Evolutionary conservation across 2,888 invertebrate species (phyloP).

Genomic region (Pandemis heparana): DNA sequence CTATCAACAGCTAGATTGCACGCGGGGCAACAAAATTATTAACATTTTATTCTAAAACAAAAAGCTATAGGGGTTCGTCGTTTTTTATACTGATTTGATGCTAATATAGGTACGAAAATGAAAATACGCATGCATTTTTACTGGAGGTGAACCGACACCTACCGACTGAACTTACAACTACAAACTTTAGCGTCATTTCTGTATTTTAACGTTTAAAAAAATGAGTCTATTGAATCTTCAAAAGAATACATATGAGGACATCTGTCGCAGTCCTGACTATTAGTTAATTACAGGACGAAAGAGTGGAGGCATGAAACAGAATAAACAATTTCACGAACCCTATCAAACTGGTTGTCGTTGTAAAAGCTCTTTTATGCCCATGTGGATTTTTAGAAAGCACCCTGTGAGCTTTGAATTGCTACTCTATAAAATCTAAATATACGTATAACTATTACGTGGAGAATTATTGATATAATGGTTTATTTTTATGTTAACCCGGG

Average conservation of each 20-base stretch:
- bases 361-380: conserved; percentile 30
- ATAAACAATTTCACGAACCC: conserved; percentile 41
- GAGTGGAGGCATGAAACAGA: conserved; percentile 33
- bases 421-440: background rate
- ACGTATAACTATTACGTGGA: background rate
- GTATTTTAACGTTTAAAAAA: no score
- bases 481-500: no score
- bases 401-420: conserved; percentile 4
- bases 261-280: conserved; percentile 21
- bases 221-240: background rate
- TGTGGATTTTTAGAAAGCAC: conserved; percentile 24
- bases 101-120: no score
- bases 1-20: background rate
- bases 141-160: no score
- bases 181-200: no score
- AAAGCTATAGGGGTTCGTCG: no score
- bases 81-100: no score
- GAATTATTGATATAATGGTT: background rate
- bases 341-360: conserved; percentile 34
- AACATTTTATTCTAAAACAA: no score
- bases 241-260: background rate
- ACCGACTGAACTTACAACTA: no score
- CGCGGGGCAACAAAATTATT: background rate
- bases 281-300: conserved; percentile 39
- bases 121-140: no score